A percentile compares a stretch with the other conserved stretches of the same genome.
Evolutionary conservation across 2,113 vertebrate genomes (phyloP).

Genomic region (Misgurnus anguillicaudatus): DNA sequence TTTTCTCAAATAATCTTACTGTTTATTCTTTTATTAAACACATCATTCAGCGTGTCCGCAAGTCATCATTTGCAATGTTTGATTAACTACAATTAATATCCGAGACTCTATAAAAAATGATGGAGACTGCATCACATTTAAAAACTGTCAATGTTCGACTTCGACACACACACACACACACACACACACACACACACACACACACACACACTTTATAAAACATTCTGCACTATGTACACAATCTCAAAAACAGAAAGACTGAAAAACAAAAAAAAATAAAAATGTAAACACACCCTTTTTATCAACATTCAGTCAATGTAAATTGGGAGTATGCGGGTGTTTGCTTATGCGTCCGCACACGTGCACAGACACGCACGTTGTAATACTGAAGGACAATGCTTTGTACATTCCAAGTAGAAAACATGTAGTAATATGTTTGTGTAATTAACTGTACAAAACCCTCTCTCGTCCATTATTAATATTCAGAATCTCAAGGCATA

Average conservation of each 20-base stretch:
- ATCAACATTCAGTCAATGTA: slow-evolving; percentile 75
- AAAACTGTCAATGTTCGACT: slow-evolving; percentile 55
- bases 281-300: slow-evolving; percentile 68
- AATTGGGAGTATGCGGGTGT: slow-evolving; percentile 56
- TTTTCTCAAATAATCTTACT: slow-evolving; percentile 60
- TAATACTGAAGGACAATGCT: slow-evolving; percentile 75
- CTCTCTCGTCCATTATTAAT: slow-evolving; percentile 57
- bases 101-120: slow-evolving; percentile 58
- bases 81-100: slow-evolving; percentile 64
- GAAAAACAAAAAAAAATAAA: slow-evolving; percentile 59
- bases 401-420: slow-evolving; percentile 78
- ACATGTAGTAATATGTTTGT: slow-evolving; percentile 71
- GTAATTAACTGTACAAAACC: slow-evolving; percentile 75
- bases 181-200: slow-evolving; percentile 35
- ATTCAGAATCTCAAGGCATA: slow-evolving; percentile 62
- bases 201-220: slow-evolving; percentile 57
- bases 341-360: slow-evolving; percentile 62
- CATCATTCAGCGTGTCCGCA: slow-evolving; percentile 70
- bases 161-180: slow-evolving; percentile 36
- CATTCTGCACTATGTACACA: slow-evolving; percentile 72
- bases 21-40: slow-evolving; percentile 73
- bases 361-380: slow-evolving; percentile 43
- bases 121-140: slow-evolving; percentile 65
- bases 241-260: slow-evolving; percentile 32
- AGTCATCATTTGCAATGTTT: slow-evolving; percentile 64